Evolutionary conservation across 2,888 invertebrate species (phyloP), one percentile per base, ranked within the genome.

Genomic region (Rhagonycha lutea): DNA sequence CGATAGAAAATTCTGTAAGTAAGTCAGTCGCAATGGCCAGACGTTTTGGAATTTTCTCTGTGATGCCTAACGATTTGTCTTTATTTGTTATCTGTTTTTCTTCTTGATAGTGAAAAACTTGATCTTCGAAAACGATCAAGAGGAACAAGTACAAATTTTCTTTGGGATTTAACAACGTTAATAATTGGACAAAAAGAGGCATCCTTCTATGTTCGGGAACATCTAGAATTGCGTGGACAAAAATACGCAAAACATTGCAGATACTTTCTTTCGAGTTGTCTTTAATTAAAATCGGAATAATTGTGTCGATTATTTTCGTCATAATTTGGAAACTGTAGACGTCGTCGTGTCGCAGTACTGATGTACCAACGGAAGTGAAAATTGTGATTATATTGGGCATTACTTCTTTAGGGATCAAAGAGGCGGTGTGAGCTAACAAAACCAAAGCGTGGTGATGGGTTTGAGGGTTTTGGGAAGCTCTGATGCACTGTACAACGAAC

Each of bases 301-400:
- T 91, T 0, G 95, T 96, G 83, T 97, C 95, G 14, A 98, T 93
- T 4, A 98, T 96, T 85, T 94, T 94, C 0, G 93, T 92, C 72
- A 98, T 97, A 24, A 98, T 94, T 87, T 97, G 96, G 86, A 98
- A 96, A 84, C 97, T 98, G 87, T 98, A 98, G 0, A 95, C 94
- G 84, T 98, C 98, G 85, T 99, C 98, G 82, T 97, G 96, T 10
- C 98, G 91, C 1, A 98, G 89, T 10, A 99, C 93, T 0, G 96
- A 96, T 0, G 95, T 95, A 0, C 99, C 99, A 93, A 99, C 97
- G 85, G 99, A 99, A 0, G 98, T 98, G 86, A 99, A 99, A 82
- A 99, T 96, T 23, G 97, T 94, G 93, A 99, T 98, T 4, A 98
- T 95, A 83, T 98, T 96, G 84, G 96, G 95, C 14, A 98, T 88